Conservation (phyloP, 1,140 invertebrate species). For the Pomacea maculata region DNA sequence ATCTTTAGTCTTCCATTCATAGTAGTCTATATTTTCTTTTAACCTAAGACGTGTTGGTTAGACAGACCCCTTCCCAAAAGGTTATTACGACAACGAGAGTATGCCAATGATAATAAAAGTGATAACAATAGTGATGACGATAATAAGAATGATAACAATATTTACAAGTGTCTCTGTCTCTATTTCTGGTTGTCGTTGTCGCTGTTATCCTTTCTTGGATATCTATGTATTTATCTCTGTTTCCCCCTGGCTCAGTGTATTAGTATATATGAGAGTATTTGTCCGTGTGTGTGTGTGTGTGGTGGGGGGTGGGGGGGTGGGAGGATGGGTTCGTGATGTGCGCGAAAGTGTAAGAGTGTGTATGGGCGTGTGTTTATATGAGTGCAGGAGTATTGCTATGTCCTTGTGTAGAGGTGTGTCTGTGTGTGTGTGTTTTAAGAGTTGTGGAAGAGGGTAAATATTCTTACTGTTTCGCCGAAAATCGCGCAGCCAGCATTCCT, state of each 20-base stretch:
- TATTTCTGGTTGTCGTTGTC: neutral
- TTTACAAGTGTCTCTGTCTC: neutral
- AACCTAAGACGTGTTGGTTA: neutral
- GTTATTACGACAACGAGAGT: neutral
- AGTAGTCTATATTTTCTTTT: neutral
- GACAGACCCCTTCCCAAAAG: neutral
- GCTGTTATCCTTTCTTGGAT: too few species aligned
- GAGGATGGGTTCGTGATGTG: too few species aligned
- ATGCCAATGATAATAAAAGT: neutral
- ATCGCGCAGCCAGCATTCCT: constrained; percentile 32
- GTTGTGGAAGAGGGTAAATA: too few species aligned
- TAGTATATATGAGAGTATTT: too few species aligned
- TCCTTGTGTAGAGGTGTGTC: too few species aligned
- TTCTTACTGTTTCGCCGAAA: constrained; percentile 32
- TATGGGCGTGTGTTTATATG: too few species aligned
- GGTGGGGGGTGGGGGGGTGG: too few species aligned
- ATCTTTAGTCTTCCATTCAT: too few species aligned
- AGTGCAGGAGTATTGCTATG: too few species aligned
- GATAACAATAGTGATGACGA: neutral
- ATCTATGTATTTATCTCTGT: neutral
- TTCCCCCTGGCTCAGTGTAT: too few species aligned
- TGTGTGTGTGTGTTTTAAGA: neutral
- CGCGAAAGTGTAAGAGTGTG: too few species aligned
- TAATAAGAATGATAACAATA: neutral
- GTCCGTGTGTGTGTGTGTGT: too few species aligned